phyloP scores from a whole-genome alignment of 1,140 invertebrate genomes.

The Drosophila sechellia region DNA sequence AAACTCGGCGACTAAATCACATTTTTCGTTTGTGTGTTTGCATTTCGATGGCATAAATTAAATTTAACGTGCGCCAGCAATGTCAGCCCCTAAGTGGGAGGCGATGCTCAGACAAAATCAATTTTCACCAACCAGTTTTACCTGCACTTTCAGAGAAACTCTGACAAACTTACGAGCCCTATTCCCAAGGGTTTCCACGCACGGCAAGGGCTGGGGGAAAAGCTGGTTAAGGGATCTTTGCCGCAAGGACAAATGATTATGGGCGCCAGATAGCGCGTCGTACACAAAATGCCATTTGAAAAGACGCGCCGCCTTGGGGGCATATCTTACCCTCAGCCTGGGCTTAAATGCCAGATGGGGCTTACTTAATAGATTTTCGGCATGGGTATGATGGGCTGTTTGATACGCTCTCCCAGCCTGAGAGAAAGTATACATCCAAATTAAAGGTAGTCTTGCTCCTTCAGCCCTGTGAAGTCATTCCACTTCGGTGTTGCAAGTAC shows the following conservation, averaged over 20 bases:
- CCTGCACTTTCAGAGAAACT: constrained; percentile 48
- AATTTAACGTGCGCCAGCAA: constrained; percentile 59
- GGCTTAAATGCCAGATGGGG: constrained; percentile 1
- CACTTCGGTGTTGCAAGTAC: not conserved
- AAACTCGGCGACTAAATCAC: constrained; percentile 62
- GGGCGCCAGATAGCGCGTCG: constrained; percentile 39
- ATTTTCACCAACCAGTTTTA: constrained; percentile 41
- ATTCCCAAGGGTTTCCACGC: not conserved
- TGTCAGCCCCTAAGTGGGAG: constrained; percentile 2
- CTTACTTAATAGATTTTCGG: constrained; percentile 9
- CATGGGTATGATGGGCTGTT: not conserved
- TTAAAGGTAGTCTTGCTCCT: not conserved
- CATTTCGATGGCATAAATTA: constrained; percentile 68
- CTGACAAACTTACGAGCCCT: constrained; percentile 54
- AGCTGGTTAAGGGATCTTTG: constrained; percentile 41
- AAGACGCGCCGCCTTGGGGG: constrained; percentile 8
- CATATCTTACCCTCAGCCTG: constrained; percentile 4
- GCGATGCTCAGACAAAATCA: constrained; percentile 55
- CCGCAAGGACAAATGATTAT: constrained; percentile 66
- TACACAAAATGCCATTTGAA: constrained; percentile 9
- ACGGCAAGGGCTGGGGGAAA: not conserved
- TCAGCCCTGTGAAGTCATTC: no score
- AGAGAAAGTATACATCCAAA: not conserved
- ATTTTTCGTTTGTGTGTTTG: constrained; percentile 60
- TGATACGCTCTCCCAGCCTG: constrained; percentile 1